Evolutionary conservation across 92 coral and sea anemone species (phyloP).

Genomic region (Bergia sp.): DNA sequence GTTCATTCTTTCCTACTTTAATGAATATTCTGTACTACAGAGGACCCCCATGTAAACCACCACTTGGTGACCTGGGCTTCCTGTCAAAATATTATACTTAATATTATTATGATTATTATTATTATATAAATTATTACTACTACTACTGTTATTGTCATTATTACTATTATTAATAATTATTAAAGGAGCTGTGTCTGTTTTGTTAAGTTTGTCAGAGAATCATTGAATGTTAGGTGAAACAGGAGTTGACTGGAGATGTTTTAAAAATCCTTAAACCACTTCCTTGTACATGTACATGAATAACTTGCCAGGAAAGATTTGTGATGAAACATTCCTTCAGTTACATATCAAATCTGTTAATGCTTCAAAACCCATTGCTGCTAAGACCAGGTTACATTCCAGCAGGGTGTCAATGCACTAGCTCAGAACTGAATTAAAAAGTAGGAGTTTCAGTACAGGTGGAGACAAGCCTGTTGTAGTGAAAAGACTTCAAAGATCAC

Average conservation of each 20-base stretch:
- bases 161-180: constrained; percentile 51
- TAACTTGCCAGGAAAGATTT: constrained; percentile 3
- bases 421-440: constrained; percentile 6
- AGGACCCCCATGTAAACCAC: no score
- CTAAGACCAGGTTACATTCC: not conserved
- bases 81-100: no score
- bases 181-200: constrained; percentile 1
- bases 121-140: not conserved
- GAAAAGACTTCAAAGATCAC: constrained; percentile 20
- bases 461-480: not conserved
- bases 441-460: constrained; percentile 8
- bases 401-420: not conserved
- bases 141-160: constrained; percentile 42
- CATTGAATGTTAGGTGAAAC: constrained; percentile 10
- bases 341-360: not conserved
- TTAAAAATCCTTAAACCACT: constrained; percentile 13
- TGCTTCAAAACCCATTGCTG: not conserved
- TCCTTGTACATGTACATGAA: not conserved
- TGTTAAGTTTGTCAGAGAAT: not conserved
- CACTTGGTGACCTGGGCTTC: no score
- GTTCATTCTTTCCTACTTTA: no score
- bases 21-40: no score
- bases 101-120: no score
- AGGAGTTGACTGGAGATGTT: not conserved
- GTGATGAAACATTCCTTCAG: not conserved